Conservation (phyloP, 2,797 vertebrate genomes). For the Micromesistius poutassou region DNA sequence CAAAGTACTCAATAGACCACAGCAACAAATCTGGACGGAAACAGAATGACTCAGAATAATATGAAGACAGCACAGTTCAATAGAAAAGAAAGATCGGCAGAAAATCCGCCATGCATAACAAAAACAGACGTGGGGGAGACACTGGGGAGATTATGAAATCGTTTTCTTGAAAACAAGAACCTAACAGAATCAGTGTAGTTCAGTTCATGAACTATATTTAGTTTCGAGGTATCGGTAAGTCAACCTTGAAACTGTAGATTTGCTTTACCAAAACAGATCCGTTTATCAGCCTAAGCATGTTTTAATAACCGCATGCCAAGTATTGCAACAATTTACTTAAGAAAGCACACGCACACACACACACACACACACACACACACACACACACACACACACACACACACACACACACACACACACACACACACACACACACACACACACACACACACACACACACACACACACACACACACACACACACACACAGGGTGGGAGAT, state of each 20-base stretch:
- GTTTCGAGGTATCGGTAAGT: too few relatives aligned
- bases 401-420: not conserved
- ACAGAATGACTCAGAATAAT: not conserved
- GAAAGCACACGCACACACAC: not conserved
- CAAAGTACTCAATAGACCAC: not conserved
- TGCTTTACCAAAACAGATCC: not conserved
- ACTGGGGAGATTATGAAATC: not conserved
- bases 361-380: not conserved
- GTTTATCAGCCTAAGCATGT: slow-evolving; percentile 1
- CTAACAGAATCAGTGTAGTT: not conserved
- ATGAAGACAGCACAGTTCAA: not conserved
- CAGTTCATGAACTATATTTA: not conserved
- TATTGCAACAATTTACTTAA: not conserved
- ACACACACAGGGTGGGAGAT: too few relatives aligned
- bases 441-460: too few relatives aligned
- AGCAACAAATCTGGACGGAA: not conserved
- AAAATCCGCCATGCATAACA: not conserved
- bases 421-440: too few relatives aligned
- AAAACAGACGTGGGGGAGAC: not conserved
- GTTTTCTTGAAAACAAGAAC: not conserved
- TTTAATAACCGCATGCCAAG: not conserved
- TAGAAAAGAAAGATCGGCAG: not conserved
- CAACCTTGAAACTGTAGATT: too few relatives aligned
- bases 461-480: too few relatives aligned
- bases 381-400: not conserved